These are phyloP conservation scores for Pemphigus obesinymphae DNA, from an alignment of 1,140 invertebrate genomes.

Conservation along the genomic window DNA sequence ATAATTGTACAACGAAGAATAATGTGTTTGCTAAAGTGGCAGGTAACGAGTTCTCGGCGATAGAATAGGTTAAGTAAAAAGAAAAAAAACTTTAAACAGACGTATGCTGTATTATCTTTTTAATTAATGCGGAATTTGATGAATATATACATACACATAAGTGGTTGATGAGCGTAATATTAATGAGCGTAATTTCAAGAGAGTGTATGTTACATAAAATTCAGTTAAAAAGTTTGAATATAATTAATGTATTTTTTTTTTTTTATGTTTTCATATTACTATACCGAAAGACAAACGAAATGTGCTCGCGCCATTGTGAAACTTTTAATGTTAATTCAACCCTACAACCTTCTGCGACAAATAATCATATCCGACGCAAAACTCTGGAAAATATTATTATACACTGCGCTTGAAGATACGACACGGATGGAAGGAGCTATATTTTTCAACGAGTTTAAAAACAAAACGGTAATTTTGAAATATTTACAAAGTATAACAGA, in stretches of 20 bases:
- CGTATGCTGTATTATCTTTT: background rate
- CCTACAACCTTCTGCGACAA: background rate
- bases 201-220: background rate
- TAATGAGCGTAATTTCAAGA: background rate
- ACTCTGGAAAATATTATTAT: background rate
- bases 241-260: slow-evolving; percentile 1
- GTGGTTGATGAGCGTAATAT: too few relatives aligned
- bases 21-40: background rate
- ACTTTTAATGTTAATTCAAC: slow-evolving; percentile 7
- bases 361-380: background rate
- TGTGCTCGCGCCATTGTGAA: background rate
- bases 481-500: too few relatives aligned
- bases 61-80: background rate
- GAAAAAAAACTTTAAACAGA: background rate
- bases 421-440: background rate
- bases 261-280: too few relatives aligned
- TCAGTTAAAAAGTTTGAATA: slow-evolving; percentile 23
- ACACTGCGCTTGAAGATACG: background rate
- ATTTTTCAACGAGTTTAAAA: too few relatives aligned
- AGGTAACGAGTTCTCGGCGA: too few relatives aligned
- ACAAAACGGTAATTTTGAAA: too few relatives aligned
- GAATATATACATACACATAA: too few relatives aligned
- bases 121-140: background rate
- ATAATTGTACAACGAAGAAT: too few relatives aligned
- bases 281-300: background rate